phyloP scores from a whole-genome alignment of 2,888 invertebrate species.

The Galeopsomyia nigrocyanea region DNA sequence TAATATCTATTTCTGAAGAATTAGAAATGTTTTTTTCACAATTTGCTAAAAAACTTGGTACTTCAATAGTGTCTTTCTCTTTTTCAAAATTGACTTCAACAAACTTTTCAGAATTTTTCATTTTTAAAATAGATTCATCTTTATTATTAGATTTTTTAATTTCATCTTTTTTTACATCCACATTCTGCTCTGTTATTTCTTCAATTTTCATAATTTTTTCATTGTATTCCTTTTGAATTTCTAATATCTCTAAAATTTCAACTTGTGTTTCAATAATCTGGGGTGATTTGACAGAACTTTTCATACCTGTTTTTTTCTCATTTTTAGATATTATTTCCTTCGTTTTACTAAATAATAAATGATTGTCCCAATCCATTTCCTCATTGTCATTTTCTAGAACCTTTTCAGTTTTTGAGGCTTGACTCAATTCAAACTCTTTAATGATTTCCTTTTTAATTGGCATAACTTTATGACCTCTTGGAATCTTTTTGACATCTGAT shows the following conservation, averaged over 20 bases:
- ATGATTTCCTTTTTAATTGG: constrained; percentile 65
- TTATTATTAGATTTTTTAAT: constrained; percentile 1
- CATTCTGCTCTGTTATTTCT: background rate
- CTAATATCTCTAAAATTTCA: constrained; percentile 62
- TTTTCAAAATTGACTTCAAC: background rate
- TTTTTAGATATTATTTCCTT: constrained; percentile 7
- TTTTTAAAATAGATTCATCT: constrained; percentile 5
- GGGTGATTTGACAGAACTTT: constrained; percentile 27
- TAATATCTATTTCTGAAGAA: no score
- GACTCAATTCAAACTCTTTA: constrained; percentile 65
- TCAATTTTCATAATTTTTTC: constrained; percentile 19
- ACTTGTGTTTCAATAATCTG: constrained; percentile 54
- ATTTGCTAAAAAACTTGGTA: background rate
- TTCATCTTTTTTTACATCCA: constrained; percentile 8
- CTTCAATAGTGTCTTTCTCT: background rate
- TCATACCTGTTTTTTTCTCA: constrained; percentile 14
- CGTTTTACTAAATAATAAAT: constrained; percentile 3
- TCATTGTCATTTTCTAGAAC: constrained; percentile 51
- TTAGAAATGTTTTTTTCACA: no score
- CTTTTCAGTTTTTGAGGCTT: constrained; percentile 60
- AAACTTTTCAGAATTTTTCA: constrained; percentile 3
- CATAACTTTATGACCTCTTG: constrained; percentile 70
- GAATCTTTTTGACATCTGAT: constrained; percentile 75
- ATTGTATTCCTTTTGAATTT: constrained; percentile 58
- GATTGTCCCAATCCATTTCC: constrained; percentile 16